These are phyloP conservation scores for Dryococelus australis DNA, from an alignment of 2,888 invertebrate species.

Conservation along the genomic window DNA sequence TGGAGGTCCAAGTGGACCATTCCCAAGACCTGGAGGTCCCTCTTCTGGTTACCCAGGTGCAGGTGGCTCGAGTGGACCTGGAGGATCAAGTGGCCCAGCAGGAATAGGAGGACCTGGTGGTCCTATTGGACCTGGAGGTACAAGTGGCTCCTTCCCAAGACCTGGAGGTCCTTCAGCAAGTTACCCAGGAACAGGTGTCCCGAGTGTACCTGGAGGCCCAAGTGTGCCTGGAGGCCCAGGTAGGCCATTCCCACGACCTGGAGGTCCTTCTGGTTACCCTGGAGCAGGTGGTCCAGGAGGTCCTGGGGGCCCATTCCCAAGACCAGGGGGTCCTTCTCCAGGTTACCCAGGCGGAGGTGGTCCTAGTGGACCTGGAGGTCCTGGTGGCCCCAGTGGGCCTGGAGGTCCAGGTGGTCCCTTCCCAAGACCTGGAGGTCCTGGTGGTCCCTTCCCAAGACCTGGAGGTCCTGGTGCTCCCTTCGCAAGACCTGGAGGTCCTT, in stretches of 20 bases:
- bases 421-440: no score
- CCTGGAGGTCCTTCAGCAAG: constrained; percentile 33
- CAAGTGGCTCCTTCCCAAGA: constrained; percentile 41
- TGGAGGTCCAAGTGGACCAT: constrained; percentile 38
- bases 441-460: constrained; percentile 37
- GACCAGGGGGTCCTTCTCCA: constrained; percentile 51
- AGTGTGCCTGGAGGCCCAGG: constrained; percentile 48
- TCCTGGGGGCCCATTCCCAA: constrained; percentile 46
- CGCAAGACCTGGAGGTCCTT: constrained; percentile 33
- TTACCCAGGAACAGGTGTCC: constrained; percentile 50
- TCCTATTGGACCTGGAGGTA: constrained; percentile 48
- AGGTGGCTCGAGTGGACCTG: constrained; percentile 46
- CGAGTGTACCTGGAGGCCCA: constrained; percentile 49
- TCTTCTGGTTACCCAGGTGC: constrained; percentile 43
- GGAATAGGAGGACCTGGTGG: constrained; percentile 52
- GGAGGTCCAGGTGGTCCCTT: constrained; percentile 42
- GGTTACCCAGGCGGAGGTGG: constrained; percentile 49
- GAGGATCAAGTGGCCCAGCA: constrained; percentile 55
- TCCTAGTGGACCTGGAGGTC: constrained; percentile 50
- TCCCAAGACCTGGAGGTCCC: constrained; percentile 39
- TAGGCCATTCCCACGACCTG: constrained; percentile 55
- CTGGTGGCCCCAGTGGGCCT: constrained; percentile 49
- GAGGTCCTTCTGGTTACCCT: constrained; percentile 46
- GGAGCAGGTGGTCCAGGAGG: constrained; percentile 45
- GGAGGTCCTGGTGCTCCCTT: constrained; percentile 48